Evolutionary conservation across 2,888 invertebrate genomes (phyloP).

Genomic region (Iselma pallidipennis): DNA sequence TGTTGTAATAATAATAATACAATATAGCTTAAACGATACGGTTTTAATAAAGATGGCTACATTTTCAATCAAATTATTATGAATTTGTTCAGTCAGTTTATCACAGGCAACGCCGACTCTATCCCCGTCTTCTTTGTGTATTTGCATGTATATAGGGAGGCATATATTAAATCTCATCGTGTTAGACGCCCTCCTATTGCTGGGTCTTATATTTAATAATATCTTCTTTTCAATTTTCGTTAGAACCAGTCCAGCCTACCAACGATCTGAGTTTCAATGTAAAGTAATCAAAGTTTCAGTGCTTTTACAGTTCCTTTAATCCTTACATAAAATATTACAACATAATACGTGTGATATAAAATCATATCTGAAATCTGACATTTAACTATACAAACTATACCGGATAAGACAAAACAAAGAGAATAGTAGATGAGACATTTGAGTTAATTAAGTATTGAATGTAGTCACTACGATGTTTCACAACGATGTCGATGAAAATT

Average conservation of each 20-base stretch:
- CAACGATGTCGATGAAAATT: too few species aligned
- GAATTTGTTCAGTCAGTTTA: slow-evolving; percentile 21
- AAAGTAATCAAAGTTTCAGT: slow-evolving; percentile 25
- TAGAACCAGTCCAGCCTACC: slow-evolving; percentile 9
- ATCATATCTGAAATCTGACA: slow-evolving; percentile 10
- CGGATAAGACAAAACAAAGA: neutral
- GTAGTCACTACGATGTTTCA: too few species aligned
- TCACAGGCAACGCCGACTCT: too few species aligned
- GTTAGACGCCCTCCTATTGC: too few species aligned
- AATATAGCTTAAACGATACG: too few species aligned
- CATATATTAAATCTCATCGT: slow-evolving; percentile 25
- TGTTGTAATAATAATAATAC: too few species aligned
- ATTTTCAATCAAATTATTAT: slow-evolving; percentile 18
- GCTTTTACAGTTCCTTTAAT: slow-evolving; percentile 16
- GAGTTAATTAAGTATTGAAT: slow-evolving; percentile 6
- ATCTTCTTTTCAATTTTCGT: slow-evolving; percentile 21
- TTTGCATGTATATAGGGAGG: slow-evolving; percentile 14
- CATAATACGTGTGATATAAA: slow-evolving; percentile 5
- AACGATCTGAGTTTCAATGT: slow-evolving; percentile 17
- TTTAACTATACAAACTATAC: slow-evolving; percentile 5
- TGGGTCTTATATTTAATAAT: slow-evolving; percentile 23
- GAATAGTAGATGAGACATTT: neutral
- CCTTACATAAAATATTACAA: slow-evolving; percentile 16
- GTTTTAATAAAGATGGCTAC: slow-evolving; percentile 17
- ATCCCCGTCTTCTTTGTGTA: too few species aligned